Base-by-base conservation (phyloP, 2,888 invertebrate species). In the Eilema depressum region DNA sequence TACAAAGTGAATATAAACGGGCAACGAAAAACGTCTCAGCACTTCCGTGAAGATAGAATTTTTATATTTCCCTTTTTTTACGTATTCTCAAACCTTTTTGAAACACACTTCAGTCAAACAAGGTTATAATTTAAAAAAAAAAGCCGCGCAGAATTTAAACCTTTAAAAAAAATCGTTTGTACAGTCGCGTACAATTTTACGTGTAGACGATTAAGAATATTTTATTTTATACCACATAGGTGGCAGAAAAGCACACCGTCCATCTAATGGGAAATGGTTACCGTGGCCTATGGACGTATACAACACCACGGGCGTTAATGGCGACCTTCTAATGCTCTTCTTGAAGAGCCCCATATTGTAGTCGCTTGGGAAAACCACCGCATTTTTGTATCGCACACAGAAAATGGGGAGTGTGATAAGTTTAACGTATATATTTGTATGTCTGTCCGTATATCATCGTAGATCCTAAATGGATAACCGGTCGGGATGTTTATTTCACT, bases 11-110 rank as follows among this genome's bases (percentile, higher is more conserved):
- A 69, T 77, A 75, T 57, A 59, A 26, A 66, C 37, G 10, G 57
- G 56, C 74, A 71, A 82, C 74, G 78, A 80, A 80, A 80, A 80
- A 75, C 75, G 60, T 71, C 71, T 26, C 64, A 69, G 70, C 65
- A 69, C 72, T 69, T 63, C 63, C 60, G 67, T 60, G 66, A 57
- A 75, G 37, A 33, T 53, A 30, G 63, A 69, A 80, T 70, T 67
- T 68, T 65, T 68, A 60, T 71, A 75, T 73, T 67, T 68, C 63
- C 68, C 70, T 53, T 74, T 82, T n/a, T 77, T 69, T 66, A 57
- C 20, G 57, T 26, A 63, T 41, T 41, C 25, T 63, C 41, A 63
- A 28, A 56, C 65, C 57, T 66, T 57, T 57, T 53, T 64, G 26
- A 63, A 63, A 63, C 41, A 41, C 20, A 63, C 63, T 41, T 63